Evolutionary conservation across 2,797 vertebrate genomes (phyloP), one percentile per base, ranked within the genome.

Genomic region (Bovichtus diacanthus): DNA sequence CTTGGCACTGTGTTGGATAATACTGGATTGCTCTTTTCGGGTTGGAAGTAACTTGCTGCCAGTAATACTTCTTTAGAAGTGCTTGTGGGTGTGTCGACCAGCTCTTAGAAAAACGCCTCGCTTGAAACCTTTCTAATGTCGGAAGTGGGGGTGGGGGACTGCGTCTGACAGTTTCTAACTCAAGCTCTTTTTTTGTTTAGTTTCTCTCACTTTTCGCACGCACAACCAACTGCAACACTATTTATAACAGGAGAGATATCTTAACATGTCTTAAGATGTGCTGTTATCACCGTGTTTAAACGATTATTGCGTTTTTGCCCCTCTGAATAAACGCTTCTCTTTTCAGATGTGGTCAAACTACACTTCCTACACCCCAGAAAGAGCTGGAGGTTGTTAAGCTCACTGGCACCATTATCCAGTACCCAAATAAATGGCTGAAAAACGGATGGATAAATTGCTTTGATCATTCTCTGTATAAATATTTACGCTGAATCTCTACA

Each of bases 401-500:
- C 19, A 16, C 29, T 64, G 34, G 34, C 69, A 54, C 10, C 38
- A 16, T 49, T 31, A 77, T 47, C 66, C 66, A 55, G 59, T 38
- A 19, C 3, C 44, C 41, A 66, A 59, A 53, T 58, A 76, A 70
- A 61, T 7, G 4, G 2, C 62, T 79, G 47, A 41, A 82, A 54
- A 76, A 80, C 13, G 11, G 13, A 34, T 27, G 27, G 38, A 80
- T 69, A 72, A 69, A 76, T 74, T n/a, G 27, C 64, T 82, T 59
- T 71, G 70, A 82, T 76, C 47, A 46, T 54, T 49, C 38, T 46
- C 47, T 50, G 62, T 74, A 19, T 61, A 80, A 83, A 89, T 85
- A 75, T 85, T 83, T 77, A 68, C 43, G 12, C 38, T 5, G 13
- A 56, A 70, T 80, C 61, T 84, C 75, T 38, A 38, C 70, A 62